Evolutionary conservation across 2,797 vertebrate species (phyloP).

Genomic region (Microctenopoma stevenorrisi): DNA sequence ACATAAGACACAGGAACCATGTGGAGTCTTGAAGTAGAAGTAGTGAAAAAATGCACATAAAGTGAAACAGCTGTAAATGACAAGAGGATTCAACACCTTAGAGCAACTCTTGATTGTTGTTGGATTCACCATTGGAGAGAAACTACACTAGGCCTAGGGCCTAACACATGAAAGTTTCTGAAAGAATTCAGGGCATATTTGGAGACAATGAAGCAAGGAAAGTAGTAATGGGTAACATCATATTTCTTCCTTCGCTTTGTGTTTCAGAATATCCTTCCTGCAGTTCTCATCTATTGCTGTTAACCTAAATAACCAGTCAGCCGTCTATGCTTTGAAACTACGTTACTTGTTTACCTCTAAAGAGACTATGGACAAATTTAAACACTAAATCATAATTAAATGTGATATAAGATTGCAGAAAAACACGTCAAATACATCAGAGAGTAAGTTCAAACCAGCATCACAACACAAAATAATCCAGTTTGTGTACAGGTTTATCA

Average conservation of each 20-base stretch:
- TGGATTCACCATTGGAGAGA: conserved; percentile 52
- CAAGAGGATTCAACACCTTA: conserved; percentile 57
- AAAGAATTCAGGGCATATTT: conserved; percentile 16
- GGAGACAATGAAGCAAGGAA: conserved; percentile 21
- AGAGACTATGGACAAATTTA: conserved; percentile 31
- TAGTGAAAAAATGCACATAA: conserved; percentile 42
- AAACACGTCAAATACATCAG: conserved; percentile 32
- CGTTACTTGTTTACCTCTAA: conserved; percentile 25
- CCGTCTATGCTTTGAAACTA: conserved; percentile 17
- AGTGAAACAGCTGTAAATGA: conserved; percentile 56
- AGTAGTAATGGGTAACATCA: not conserved
- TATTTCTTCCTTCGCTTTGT: conserved; percentile 26
- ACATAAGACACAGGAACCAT: conserved; percentile 15
- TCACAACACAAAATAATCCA: conserved; percentile 42
- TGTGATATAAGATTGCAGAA: conserved; percentile 24
- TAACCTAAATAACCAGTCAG: conserved; percentile 30
- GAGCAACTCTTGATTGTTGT: conserved; percentile 66
- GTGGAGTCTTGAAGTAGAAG: conserved; percentile 48
- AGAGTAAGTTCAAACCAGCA: conserved; percentile 16
- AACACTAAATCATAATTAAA: conserved; percentile 40
- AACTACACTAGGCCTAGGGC: conserved; percentile 35
- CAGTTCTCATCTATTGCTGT: conserved; percentile 10
- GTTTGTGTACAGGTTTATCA: conserved; percentile 14
- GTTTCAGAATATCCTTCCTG: conserved; percentile 15
- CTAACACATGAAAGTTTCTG: conserved; percentile 20